phyloP scores from a whole-genome alignment of 2,113 vertebrate species.

The Kobus ellipsiprymnus region DNA sequence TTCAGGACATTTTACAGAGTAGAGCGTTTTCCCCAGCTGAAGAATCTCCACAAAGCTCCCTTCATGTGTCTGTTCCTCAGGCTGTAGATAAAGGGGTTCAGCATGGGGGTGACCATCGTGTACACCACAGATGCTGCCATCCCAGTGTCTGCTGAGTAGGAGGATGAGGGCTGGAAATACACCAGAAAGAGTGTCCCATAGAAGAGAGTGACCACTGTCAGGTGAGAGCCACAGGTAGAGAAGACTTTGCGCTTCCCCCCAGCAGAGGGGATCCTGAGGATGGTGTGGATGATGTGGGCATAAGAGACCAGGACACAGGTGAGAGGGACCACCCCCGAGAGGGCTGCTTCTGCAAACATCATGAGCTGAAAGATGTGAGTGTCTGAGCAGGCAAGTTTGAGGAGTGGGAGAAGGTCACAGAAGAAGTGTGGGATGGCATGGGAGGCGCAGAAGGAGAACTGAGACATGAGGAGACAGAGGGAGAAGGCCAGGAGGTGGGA shows the following conservation, averaged over 20 bases:
- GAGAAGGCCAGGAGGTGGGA: conserved; percentile 19
- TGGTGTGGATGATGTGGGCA: not conserved
- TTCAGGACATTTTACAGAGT: not conserved
- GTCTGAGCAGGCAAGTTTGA: conserved; percentile 33
- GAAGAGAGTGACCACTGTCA: not conserved
- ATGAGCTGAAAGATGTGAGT: not conserved
- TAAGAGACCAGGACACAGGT: conserved; percentile 22
- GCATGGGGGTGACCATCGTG: not conserved
- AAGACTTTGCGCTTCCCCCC: conserved; percentile 9
- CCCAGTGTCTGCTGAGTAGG: not conserved
- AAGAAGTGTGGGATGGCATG: not conserved
- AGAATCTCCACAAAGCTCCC: not conserved
- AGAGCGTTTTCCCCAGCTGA: not conserved
- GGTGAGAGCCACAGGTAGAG: conserved; percentile 42
- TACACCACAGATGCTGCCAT: not conserved
- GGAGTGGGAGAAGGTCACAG: conserved; percentile 33
- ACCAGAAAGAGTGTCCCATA: conserved; percentile 2
- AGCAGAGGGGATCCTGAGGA: conserved; percentile 14
- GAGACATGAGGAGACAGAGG: not conserved
- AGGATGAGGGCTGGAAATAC: conserved; percentile 6
- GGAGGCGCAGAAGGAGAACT: conserved; percentile 39
- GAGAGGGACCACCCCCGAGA: conserved; percentile 11
- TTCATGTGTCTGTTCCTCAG: conserved; percentile 51
- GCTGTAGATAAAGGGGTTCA: conserved; percentile 52
- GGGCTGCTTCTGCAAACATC: conserved; percentile 13